phyloP scores from a whole-genome alignment of 2,888 invertebrate genomes.

The Galeopsomyia nigrocyanea region DNA sequence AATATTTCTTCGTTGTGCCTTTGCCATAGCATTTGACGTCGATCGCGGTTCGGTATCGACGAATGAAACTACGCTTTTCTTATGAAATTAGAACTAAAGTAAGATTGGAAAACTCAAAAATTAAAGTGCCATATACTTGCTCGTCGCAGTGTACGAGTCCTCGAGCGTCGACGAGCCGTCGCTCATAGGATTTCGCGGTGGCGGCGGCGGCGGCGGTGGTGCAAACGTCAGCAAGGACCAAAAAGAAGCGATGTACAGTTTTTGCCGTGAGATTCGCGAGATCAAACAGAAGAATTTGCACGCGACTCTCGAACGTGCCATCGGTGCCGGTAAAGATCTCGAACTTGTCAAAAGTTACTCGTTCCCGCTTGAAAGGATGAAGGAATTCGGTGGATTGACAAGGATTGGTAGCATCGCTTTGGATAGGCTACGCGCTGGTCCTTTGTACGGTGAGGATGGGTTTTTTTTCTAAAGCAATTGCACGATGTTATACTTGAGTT shows the following conservation, averaged over 20 bases:
- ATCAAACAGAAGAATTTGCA: conserved; percentile 43
- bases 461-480: too few relatives aligned
- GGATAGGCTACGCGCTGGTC: conserved; percentile 33
- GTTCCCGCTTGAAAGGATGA: conserved; percentile 36
- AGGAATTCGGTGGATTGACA: conserved; percentile 40
- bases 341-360: conserved; percentile 43
- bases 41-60: too few relatives aligned
- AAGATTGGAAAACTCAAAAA: too few relatives aligned
- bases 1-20: too few relatives aligned
- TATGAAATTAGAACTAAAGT: too few relatives aligned
- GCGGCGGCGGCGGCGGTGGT: not conserved
- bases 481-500: too few relatives aligned
- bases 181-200: not conserved
- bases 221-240: conserved; percentile 4
- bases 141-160: conserved; percentile 21
- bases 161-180: conserved; percentile 29
- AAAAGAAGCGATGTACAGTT: conserved; percentile 44
- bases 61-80: too few relatives aligned
- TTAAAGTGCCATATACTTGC: not conserved
- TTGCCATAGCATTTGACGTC: too few relatives aligned
- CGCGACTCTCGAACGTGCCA: conserved; percentile 30
- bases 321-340: conserved; percentile 22
- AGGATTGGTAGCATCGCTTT: conserved; percentile 35
- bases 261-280: conserved; percentile 43
- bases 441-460: conserved; percentile 28